Evolutionary conservation across 2,888 invertebrate genomes (phyloP).

Genomic region (Limnephilus lunatus): DNA sequence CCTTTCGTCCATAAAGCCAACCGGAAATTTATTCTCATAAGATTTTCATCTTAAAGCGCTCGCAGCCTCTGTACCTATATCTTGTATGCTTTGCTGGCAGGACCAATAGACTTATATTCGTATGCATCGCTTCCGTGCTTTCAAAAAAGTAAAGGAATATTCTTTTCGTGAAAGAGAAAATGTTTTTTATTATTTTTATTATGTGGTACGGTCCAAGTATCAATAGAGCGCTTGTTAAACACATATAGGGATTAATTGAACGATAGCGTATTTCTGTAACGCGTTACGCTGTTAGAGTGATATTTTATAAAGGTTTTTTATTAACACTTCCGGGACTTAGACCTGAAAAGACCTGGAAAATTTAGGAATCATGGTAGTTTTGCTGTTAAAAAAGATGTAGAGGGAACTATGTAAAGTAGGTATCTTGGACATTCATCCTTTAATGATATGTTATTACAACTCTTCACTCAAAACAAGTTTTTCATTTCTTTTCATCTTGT

Average conservation of each 20-base stretch:
- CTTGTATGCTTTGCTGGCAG: neutral
- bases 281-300: neutral
- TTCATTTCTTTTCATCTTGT: too few species aligned
- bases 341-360: neutral
- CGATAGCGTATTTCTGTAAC: neutral
- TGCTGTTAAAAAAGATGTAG: too few species aligned
- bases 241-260: neutral
- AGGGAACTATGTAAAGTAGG: too few species aligned
- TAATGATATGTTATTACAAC: too few species aligned
- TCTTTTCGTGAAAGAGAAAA: neutral
- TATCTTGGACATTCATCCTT: neutral
- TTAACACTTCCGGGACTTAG: neutral
- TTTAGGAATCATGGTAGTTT: neutral
- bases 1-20: constrained; percentile 23
- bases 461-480: too few species aligned
- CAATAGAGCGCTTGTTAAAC: neutral
- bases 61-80: neutral
- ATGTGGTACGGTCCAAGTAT: neutral
- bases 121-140: neutral
- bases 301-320: neutral
- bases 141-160: neutral
- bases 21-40: constrained; percentile 47
- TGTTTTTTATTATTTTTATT: neutral
- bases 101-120: neutral
- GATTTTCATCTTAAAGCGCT: constrained; percentile 41